A percentile compares a stretch with the other conserved stretches of the same genome.
Evolutionary conservation across 2,797 vertebrate species (phyloP).

Genomic region (Poecilia picta): DNA sequence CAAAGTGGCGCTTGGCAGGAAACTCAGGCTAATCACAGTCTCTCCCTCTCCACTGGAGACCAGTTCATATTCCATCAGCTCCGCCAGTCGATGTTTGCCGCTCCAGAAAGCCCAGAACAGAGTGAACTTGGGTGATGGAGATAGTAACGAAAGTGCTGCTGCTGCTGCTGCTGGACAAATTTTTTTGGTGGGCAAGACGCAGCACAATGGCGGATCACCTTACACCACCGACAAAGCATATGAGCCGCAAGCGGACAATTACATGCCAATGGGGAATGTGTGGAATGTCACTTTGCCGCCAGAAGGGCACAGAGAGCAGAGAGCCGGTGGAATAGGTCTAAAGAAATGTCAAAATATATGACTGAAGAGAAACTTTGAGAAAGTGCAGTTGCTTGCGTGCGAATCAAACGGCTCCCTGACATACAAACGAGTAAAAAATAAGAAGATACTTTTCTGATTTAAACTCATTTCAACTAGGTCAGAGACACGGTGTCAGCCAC

Average conservation of each 20-base stretch:
- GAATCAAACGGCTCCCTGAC: neutral
- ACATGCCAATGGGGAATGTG: slow-evolving; percentile 72
- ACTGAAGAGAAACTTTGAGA: slow-evolving; percentile 10
- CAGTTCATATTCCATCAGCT: slow-evolving; percentile 44
- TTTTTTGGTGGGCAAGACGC: slow-evolving; percentile 43
- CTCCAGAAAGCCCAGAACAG: slow-evolving; percentile 17
- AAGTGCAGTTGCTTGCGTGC: neutral
- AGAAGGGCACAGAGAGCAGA: slow-evolving; percentile 44
- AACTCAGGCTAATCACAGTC: slow-evolving; percentile 61
- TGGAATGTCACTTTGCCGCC: slow-evolving; percentile 65
- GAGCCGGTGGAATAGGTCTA: slow-evolving; percentile 40
- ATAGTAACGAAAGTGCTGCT: slow-evolving; percentile 16
- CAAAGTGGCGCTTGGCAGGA: slow-evolving; percentile 65
- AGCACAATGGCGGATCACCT: slow-evolving; percentile 64
- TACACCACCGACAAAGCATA: slow-evolving; percentile 67
- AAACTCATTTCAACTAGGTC: slow-evolving; percentile 65
- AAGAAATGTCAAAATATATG: slow-evolving; percentile 20
- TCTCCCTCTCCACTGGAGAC: slow-evolving; percentile 39
- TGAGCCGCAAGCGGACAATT: slow-evolving; percentile 60
- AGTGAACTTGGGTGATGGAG: slow-evolving; percentile 15
- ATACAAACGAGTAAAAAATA: slow-evolving; percentile 6
- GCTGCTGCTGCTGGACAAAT: slow-evolving; percentile 24
- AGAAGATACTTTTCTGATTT: neutral
- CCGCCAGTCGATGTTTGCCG: slow-evolving; percentile 16
- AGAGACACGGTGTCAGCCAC: slow-evolving; percentile 44